Evolutionary conservation across 2,888 invertebrate species (phyloP).

Genomic region (Ryuthela nishihirai): DNA sequence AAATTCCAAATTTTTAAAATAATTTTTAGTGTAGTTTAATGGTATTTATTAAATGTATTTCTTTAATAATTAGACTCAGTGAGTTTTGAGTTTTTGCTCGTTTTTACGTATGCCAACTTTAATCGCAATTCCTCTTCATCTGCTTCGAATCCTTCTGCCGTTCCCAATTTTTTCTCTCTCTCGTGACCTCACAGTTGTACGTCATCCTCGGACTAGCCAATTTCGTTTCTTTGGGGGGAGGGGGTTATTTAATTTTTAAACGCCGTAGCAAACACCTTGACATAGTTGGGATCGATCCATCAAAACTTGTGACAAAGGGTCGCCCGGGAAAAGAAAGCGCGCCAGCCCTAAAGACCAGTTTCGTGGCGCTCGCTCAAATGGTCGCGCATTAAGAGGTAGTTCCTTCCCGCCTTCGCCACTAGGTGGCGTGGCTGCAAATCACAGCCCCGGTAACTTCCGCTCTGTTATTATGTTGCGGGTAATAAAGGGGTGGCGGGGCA

Average conservation of each 20-base stretch:
- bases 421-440: constrained; percentile 34
- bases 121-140: too few species aligned
- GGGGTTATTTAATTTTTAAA: constrained; percentile 39
- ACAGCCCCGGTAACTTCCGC: constrained; percentile 24
- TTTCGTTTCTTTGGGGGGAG: too few species aligned
- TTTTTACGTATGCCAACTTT: too few species aligned
- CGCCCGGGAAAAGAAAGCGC: background rate
- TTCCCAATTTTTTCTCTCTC: too few species aligned
- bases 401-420: constrained; percentile 33
- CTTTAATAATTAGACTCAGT: too few species aligned
- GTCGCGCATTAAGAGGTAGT: constrained; percentile 39
- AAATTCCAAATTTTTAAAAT: too few species aligned
- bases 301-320: constrained; percentile 27
- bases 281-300: constrained; percentile 27
- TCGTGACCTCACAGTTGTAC: too few species aligned
- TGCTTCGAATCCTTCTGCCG: too few species aligned
- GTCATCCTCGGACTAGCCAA: too few species aligned
- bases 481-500: constrained; percentile 30
- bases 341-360: background rate
- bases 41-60: too few species aligned
- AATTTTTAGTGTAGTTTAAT: too few species aligned
- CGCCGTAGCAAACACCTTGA: constrained; percentile 29
- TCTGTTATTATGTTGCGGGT: constrained; percentile 33
- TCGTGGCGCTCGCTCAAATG: constrained; percentile 18
- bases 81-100: too few species aligned